A percentile compares a stretch with the other conserved stretches of the same genome.
Conservation (phyloP, 2,113 vertebrate genomes). For the Dicerorhinus sumatrensis region DNA sequence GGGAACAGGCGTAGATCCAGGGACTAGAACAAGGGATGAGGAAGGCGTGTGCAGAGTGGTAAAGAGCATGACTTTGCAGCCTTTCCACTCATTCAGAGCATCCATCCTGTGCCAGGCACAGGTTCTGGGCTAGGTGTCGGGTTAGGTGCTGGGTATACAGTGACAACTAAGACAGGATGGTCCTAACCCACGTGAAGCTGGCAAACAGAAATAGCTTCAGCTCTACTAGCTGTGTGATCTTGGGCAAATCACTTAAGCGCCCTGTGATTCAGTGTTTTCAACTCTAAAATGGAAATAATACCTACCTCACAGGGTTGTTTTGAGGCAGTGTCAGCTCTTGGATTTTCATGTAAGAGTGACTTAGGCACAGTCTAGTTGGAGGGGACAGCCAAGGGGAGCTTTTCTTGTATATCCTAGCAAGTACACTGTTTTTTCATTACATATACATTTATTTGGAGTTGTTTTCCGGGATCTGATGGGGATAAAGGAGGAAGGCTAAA, state of each 20-base stretch:
- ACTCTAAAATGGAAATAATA: not conserved
- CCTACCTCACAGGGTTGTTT: not conserved
- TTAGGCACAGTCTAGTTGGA: not conserved
- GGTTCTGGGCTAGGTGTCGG: not conserved
- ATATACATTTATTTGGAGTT: not conserved
- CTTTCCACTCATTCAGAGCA: not conserved
- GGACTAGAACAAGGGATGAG: not conserved
- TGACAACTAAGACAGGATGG: not conserved
- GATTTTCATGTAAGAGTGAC: not conserved
- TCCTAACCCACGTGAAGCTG: not conserved
- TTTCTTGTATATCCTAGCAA: not conserved
- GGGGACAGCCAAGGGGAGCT: not conserved
- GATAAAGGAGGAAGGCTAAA: not conserved
- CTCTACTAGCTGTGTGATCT: not conserved
- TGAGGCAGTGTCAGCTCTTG: not conserved
- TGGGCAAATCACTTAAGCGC: not conserved
- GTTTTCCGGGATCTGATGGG: conserved; percentile 9
- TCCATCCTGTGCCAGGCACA: too few relatives aligned
- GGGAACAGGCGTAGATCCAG: not conserved
- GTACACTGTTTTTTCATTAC: not conserved
- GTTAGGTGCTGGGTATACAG: not conserved
- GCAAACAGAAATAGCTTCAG: not conserved
- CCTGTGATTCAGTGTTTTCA: not conserved
- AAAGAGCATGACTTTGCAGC: not conserved
- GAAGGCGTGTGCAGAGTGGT: not conserved